These are phyloP conservation scores for Corythaeola cristata DNA, from an alignment of 2,113 vertebrate species.

Conservation along the genomic window DNA sequence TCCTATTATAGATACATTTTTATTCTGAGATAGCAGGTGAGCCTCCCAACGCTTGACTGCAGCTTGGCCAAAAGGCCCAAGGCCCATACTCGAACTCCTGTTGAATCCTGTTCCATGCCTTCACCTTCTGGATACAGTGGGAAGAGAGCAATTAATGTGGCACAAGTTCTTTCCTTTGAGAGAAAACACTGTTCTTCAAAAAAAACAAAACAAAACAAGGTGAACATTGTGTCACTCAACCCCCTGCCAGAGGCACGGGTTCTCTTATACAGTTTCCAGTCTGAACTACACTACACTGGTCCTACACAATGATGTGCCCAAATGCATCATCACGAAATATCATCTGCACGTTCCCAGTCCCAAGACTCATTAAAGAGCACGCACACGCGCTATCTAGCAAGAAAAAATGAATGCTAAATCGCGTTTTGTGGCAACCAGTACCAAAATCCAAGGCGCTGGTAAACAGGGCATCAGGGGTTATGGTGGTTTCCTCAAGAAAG, in stretches of 20 bases:
- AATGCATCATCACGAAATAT: neutral
- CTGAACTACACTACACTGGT: neutral
- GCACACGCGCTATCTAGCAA: neutral
- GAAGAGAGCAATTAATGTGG: neutral
- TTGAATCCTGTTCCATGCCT: neutral
- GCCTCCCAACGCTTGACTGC: neutral
- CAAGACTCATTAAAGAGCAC: neutral
- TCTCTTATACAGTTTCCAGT: neutral
- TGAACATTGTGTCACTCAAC: neutral
- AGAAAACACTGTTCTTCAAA: neutral
- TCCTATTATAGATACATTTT: neutral
- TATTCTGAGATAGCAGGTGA: rapidly evolving
- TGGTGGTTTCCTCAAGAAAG: neutral
- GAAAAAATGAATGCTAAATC: neutral
- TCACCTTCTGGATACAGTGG: neutral
- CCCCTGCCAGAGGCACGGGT: neutral
- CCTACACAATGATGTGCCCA: neutral
- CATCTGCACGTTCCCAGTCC: neutral
- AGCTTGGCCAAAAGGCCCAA: neutral
- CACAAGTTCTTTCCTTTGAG: neutral
- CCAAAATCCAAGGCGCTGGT: neutral
- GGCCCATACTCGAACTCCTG: neutral
- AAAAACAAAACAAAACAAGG: neutral
- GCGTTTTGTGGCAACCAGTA: neutral
- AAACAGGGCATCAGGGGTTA: neutral